These are phyloP conservation scores for Alviniconcha strummeri DNA, from an alignment of 2,888 invertebrate species.

Conservation along the genomic window DNA sequence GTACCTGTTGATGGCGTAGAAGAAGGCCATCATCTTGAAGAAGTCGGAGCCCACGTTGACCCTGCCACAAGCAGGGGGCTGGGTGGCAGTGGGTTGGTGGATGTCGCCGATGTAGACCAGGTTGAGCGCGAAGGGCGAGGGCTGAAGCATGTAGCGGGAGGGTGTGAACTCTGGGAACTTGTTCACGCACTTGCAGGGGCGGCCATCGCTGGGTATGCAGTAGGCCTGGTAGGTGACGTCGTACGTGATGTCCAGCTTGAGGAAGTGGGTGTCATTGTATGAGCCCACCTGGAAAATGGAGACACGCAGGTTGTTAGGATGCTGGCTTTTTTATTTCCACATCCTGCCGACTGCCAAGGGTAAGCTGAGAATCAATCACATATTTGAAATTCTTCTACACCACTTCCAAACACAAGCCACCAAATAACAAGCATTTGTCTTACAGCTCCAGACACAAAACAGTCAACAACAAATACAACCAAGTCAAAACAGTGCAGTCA, in stretches of 20 bases:
- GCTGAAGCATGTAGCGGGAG: conserved; percentile 61
- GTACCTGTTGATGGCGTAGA: conserved; percentile 69
- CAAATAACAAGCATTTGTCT: no score
- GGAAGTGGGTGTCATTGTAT: conserved; percentile 67
- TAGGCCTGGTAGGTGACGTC: conserved; percentile 52
- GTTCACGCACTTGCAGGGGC: conserved; percentile 49
- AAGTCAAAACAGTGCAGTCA: no score
- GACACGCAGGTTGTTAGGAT: no score
- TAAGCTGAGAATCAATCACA: no score
- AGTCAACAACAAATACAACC: no score
- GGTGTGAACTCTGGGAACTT: conserved; percentile 55
- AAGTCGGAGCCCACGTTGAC: conserved; percentile 66
- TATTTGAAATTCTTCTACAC: no score
- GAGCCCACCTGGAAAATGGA: conserved; percentile 60
- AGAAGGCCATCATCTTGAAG: conserved; percentile 69
- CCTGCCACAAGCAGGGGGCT: conserved; percentile 70
- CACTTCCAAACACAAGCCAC: no score
- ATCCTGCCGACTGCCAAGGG: no score
- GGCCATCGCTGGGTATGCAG: conserved; percentile 43
- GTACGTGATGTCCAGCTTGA: conserved; percentile 64
- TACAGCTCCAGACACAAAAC: no score
- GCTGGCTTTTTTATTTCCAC: no score
- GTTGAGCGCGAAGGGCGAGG: conserved; percentile 62
- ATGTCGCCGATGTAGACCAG: conserved; percentile 73
- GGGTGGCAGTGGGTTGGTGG: conserved; percentile 65